These are phyloP conservation scores for Sitobion miscanthi DNA, from an alignment of 1,140 invertebrate genomes.

Conservation along the genomic window DNA sequence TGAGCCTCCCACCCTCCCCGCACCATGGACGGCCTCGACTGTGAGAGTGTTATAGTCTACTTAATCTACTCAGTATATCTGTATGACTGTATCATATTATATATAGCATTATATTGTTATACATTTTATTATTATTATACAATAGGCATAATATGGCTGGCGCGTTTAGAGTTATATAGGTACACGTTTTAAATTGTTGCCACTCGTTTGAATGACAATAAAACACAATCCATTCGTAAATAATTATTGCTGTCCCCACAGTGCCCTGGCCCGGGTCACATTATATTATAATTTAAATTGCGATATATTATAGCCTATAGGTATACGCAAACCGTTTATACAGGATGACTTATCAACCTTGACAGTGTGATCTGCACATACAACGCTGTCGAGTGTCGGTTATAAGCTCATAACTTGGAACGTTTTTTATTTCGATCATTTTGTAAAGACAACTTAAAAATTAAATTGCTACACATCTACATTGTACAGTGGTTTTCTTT, in stretches of 20 bases:
- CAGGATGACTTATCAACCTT: background rate
- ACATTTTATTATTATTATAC: background rate
- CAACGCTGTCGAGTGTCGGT: background rate
- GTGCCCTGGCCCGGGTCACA: background rate
- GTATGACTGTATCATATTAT: background rate
- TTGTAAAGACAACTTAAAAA: background rate
- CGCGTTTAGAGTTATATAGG: background rate
- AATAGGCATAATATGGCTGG: background rate
- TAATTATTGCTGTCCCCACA: background rate
- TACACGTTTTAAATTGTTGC: background rate
- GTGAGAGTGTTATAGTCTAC: background rate
- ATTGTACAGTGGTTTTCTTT: background rate
- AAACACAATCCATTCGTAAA: background rate
- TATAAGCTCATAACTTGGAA: background rate
- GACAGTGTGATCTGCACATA: background rate
- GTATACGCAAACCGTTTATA: background rate
- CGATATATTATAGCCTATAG: background rate
- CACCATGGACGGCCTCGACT: background rate
- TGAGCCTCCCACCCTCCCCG: background rate
- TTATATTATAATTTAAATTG: constrained; percentile 8
- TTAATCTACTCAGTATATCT: background rate
- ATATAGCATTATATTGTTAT: background rate
- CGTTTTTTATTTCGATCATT: background rate
- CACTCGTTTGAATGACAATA: background rate
- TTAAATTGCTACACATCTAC: background rate